Evolutionary conservation across 2,113 vertebrate species (phyloP), one percentile per base, ranked within the genome.

Genomic region (Thryonomys swinderianus): DNA sequence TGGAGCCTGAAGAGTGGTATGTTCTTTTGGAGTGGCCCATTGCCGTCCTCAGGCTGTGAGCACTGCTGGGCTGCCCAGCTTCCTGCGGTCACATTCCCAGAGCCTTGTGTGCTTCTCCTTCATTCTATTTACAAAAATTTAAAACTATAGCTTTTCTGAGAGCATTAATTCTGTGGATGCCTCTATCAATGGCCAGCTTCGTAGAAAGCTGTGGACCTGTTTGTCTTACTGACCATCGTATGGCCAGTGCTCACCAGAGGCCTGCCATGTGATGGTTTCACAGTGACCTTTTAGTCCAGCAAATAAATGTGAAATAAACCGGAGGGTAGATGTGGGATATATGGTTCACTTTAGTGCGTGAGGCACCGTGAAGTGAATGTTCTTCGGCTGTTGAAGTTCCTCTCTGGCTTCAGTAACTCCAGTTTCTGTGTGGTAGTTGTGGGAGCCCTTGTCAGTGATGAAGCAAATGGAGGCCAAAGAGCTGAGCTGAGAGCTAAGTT

Each of bases 231-330:
- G 74, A 18, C 45, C 45, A n/a, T 89, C 78, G 2, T 82, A 13
- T 51, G 2, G 73, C 3, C 21, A 51, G 6, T 92, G 21, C 40
- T 51, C 59, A 17, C 27, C 32, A 30, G 79, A 78, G 40, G 18
- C 37, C n/a, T 96, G 11, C 17, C 40, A 30, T 21, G 20, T 62
- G 71, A 42, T 88, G 18, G 3, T 34, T 69, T 81, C 84, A 21
- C 61, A 69, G 32, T 80, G 45, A 83, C 53, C 2, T 81, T 94
- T 93, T 93, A 91, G 92, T 23, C 25, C 21, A 90, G 40, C 79
- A 55, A 86, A 59, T 94, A 80, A 88, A 57, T 80, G 40, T 94
- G 61, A 84, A 90, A 40, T 85, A 85, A 88, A 87, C 32, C 61
- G 23, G 32, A 89, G n/a, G n/a, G 53, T n/a, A 73, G 14, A 59